A percentile compares a stretch with the other conserved stretches of the same genome.
Evolutionary conservation across 2,797 vertebrate genomes (phyloP).

Genomic region (Gila robusta): DNA sequence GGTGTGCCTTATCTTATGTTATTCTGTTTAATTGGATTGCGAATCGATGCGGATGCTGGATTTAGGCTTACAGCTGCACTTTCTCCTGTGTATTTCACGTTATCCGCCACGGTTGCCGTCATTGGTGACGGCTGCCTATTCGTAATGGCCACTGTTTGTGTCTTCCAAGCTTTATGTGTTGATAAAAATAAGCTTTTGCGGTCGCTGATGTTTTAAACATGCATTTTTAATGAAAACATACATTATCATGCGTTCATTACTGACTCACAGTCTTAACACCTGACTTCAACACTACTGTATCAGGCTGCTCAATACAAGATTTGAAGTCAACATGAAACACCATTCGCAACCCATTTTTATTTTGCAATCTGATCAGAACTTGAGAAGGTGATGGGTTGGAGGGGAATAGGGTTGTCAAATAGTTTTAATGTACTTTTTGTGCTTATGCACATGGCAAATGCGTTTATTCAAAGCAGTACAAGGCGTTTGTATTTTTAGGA

Average conservation of each 20-base stretch:
- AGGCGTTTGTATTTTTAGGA: neutral
- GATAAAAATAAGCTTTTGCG: conserved; percentile 49
- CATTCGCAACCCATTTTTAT: neutral
- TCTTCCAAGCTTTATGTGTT: conserved; percentile 29
- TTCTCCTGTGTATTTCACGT: conserved; percentile 41
- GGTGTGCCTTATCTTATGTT: conserved; percentile 68
- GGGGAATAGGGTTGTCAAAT: neutral
- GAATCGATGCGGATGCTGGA: conserved; percentile 57
- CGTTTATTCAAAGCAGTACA: neutral
- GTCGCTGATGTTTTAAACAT: conserved; percentile 53
- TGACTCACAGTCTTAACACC: conserved; percentile 1
- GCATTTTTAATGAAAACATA: conserved; percentile 40
- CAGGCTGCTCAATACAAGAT: conserved; percentile 38
- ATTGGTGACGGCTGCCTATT: neutral
- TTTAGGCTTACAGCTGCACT: conserved; percentile 60
- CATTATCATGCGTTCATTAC: neutral
- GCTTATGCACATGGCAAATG: neutral
- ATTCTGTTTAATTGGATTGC: conserved; percentile 62
- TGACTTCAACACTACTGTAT: conserved; percentile 26
- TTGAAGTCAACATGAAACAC: neutral
- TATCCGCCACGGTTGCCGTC: conserved; percentile 25
- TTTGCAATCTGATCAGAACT: neutral
- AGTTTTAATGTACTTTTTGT: neutral
- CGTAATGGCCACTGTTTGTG: conserved; percentile 40
- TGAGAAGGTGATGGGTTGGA: neutral